These are phyloP conservation scores for Osmerus eperlanus DNA, from an alignment of 2,113 vertebrate species.

Conservation along the genomic window DNA sequence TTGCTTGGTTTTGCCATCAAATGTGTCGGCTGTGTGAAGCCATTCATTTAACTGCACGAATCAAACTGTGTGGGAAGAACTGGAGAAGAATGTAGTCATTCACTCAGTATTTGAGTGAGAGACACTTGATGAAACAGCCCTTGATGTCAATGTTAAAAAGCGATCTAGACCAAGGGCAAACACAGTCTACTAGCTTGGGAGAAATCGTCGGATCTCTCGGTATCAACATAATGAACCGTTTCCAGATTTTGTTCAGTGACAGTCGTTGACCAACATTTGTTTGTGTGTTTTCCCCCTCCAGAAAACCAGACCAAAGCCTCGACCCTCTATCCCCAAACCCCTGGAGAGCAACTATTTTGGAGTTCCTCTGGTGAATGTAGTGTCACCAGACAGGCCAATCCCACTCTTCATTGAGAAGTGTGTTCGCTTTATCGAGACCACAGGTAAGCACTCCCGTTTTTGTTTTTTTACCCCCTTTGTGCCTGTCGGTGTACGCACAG, in stretches of 20 bases:
- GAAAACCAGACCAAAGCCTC: slow-evolving; percentile 89
- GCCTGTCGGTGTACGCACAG: not conserved
- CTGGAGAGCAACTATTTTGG: slow-evolving; percentile 91
- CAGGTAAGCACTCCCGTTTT: slow-evolving; percentile 68
- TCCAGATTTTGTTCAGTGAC: not conserved
- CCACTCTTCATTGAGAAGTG: slow-evolving; percentile 94
- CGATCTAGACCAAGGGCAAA: not conserved
- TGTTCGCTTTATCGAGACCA: slow-evolving; percentile 92
- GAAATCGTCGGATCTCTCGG: not conserved
- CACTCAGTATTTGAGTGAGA: not conserved
- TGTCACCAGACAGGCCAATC: slow-evolving; percentile 85
- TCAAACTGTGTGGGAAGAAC: not conserved
- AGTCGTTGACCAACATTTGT: slow-evolving; percentile 22
- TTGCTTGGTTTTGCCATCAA: too few relatives aligned
- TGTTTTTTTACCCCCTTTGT: not conserved
- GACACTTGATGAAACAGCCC: not conserved
- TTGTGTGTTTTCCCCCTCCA: slow-evolving; percentile 43
- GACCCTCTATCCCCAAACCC: slow-evolving; percentile 87
- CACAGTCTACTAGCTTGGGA: not conserved
- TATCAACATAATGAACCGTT: not conserved
- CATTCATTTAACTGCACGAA: not conserved
- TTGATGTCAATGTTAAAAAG: not conserved
- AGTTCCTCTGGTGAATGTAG: slow-evolving; percentile 81
- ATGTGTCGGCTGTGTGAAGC: too few relatives aligned
- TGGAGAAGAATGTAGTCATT: not conserved